Base-by-base conservation (phyloP, 2,113 vertebrate species). In the Poeciliopsis prolifica region DNA sequence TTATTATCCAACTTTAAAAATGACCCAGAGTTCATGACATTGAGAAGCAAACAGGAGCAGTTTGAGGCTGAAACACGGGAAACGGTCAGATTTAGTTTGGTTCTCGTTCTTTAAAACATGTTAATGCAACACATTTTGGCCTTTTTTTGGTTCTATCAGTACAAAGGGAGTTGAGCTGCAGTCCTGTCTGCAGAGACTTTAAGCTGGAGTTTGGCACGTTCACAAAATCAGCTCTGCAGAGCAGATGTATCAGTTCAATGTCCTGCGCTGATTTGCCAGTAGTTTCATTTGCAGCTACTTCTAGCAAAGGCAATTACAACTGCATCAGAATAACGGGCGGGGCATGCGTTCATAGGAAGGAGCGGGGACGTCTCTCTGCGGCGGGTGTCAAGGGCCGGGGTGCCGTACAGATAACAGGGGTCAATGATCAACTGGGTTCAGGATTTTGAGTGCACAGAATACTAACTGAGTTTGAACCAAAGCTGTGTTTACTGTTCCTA, bases 1-100 rank as follows among this genome's bases (percentile, higher is more conserved):
- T 58, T 17, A n/a, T 8, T n/a, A 22, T 82, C 17, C 75, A 30
- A 28, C 33, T 77, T 26, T 61, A 35, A 80, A 72, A 69, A 2
- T 68, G 74, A 87, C 83, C 73, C 65, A 0, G 33, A 86, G 87
- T 85, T 79, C 82, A 81, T 84, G 72, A 75, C 79, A 88, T 64
- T 60, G 26, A 1, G 22, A 30, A 58, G 37, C 8, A 58, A n/a
- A 58, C 22, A 58, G 51, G 9, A 11, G 24, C 51, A 58, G 24
- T 24, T 58, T 22, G 22, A n/a, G n/a, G 17, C 22, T 4, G 22
- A 58, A 24, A 7, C 8, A 24, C 24, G 19, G 5, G 5, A 48
- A 48, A 10, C 8, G 24, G 7, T 58, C n/a, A 1, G 51, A 48
- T n/a, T 58, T 58, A 58, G 7, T 58, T 58, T 24, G 19, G 22